phyloP scores from a whole-genome alignment of 2,113 vertebrate genomes.

The Colossoma macropomum region DNA sequence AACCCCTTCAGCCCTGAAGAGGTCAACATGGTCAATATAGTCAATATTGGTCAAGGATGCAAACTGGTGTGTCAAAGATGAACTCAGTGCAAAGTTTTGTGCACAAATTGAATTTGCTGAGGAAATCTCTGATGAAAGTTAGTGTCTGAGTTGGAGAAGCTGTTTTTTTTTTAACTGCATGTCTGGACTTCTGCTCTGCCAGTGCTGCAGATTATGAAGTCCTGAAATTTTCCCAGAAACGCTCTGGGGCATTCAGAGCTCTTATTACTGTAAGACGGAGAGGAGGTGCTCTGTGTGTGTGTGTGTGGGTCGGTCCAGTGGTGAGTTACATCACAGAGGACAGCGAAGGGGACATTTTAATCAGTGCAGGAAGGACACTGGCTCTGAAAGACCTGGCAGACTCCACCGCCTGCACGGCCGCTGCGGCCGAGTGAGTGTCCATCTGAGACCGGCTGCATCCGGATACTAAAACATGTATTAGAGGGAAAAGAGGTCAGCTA shows the following conservation, averaged over 20 bases:
- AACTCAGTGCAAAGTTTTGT: no score
- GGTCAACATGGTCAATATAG: no score
- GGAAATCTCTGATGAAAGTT: no score
- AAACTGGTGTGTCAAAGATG: no score
- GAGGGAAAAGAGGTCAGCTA: constrained; percentile 1
- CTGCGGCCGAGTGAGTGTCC: not conserved
- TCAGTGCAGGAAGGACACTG: constrained; percentile 18
- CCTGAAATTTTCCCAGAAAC: constrained; percentile 44
- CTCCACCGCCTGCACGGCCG: not conserved
- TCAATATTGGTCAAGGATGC: no score
- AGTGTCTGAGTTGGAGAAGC: not conserved
- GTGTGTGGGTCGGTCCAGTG: constrained; percentile 16
- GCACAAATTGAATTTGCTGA: no score
- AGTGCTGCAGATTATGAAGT: constrained; percentile 36
- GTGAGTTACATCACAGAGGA: constrained; percentile 37
- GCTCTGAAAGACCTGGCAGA: constrained; percentile 11
- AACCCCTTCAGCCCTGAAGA: no score
- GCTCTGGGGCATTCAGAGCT: constrained; percentile 31
- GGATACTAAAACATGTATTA: not conserved
- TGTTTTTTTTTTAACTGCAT: not conserved
- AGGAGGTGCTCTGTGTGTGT: not conserved
- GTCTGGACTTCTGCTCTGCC: not conserved
- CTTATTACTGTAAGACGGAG: constrained; percentile 34
- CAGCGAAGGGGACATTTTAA: constrained; percentile 42
- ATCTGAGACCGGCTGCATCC: not conserved